Evolutionary conservation across 2,888 invertebrate genomes (phyloP), one percentile per base, ranked within the genome.

Genomic region (Drosophila monieri): DNA sequence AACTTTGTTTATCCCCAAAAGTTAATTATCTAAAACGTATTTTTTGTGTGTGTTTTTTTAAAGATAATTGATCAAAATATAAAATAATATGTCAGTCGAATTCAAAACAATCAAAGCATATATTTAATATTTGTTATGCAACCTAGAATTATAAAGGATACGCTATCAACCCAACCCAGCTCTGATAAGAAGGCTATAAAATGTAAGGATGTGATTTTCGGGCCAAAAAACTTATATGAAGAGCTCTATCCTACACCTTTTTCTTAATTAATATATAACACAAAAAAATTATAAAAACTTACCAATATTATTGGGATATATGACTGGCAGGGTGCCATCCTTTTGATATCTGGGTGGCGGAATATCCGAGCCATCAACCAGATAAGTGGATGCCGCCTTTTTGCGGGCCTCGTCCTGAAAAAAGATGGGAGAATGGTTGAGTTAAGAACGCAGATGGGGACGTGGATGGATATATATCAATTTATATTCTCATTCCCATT

Each of bases 301-400:
- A 94, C 94, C 94, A 84, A 94, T 93, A 71, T 94, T 90, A n/a
- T 93, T 94, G 62, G 92, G 91, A 89, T 91, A 91, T 77, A 92
- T 94, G 90, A 95, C 94, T 53, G 95, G 95, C 75, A 95, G 94
- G 39, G 94, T 94, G 57, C 94, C 93, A 89, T 92, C 92, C 80
- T 93, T 93, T 75, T 94, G 93, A 80, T 93, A 92, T 86, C 93
- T 93, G 15, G 93, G 93, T 79, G 93, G 94, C 32, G 94, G 94
- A 89, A 94, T 91, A 73, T 92, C 92, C 43, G 90, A 84, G 75
- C 87, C 91, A 72, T 92, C 94, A 39, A 93, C 93, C 46, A 94
- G 91, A 91, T 94, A 94, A 3, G 94, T 93, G 74, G 94, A 94
- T 39, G 93, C 93, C 41, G 92, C 91, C 89, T 94, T 95, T 77